Percentiles rank a stretch among this genome's conserved stretches.
These are phyloP conservation scores for Bucco capensis DNA, from an alignment of 2,113 vertebrate genomes.

Conservation along the genomic window DNA sequence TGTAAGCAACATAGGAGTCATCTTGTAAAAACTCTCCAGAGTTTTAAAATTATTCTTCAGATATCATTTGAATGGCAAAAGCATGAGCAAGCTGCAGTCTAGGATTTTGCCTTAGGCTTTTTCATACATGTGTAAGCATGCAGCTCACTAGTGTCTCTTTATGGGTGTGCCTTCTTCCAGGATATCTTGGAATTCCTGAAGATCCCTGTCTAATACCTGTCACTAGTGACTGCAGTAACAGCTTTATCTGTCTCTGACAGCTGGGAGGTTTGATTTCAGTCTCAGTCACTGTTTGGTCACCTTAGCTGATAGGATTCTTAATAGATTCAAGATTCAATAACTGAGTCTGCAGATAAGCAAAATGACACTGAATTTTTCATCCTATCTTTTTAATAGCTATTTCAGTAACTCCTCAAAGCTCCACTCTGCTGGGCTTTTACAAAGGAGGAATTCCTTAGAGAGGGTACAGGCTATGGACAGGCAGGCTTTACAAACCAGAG, in stretches of 20 bases:
- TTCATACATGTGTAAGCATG: background rate
- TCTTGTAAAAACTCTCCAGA: too few relatives aligned
- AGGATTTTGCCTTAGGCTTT: slow-evolving; percentile 19
- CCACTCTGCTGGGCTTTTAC: background rate
- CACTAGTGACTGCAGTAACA: background rate
- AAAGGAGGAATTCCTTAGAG: background rate
- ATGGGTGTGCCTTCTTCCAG: background rate
- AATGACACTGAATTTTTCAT: background rate
- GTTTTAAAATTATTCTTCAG: background rate
- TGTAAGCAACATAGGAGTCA: background rate
- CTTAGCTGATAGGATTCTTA: background rate
- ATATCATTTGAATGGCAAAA: background rate
- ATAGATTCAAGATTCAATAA: background rate
- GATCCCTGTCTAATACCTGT: background rate
- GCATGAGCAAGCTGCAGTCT: background rate
- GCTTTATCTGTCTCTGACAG: slow-evolving; percentile 26
- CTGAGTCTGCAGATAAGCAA: slow-evolving; percentile 27
- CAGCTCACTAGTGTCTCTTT: background rate
- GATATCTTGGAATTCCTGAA: background rate
- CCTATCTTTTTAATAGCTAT: background rate
- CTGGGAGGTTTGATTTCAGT: background rate
- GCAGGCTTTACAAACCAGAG: background rate
- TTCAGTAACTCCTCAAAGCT: background rate
- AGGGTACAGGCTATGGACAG: background rate
- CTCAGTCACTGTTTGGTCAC: background rate